These are phyloP conservation scores for Myodes glareolus DNA, from an alignment of 2,113 vertebrate genomes.

Conservation along the genomic window DNA sequence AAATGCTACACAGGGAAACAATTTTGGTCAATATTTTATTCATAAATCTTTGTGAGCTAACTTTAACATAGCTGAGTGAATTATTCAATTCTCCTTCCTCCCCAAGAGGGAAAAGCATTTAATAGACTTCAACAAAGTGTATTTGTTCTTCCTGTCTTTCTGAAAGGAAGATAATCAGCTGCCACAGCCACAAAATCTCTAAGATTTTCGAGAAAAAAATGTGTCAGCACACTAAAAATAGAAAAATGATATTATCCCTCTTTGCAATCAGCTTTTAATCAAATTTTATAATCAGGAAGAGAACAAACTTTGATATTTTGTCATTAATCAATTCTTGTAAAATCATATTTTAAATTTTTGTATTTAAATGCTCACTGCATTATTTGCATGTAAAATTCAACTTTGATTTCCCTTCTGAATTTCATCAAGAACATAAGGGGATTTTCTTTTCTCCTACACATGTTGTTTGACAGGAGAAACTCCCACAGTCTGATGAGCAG, in stretches of 20 bases:
- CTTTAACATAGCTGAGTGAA: constrained; percentile 25
- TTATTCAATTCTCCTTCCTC: constrained; percentile 24
- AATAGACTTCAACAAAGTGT: constrained; percentile 35
- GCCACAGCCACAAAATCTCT: not conserved
- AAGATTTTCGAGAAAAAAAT: not conserved
- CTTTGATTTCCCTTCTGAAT: constrained; percentile 37
- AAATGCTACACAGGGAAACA: constrained; percentile 41
- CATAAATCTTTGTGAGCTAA: not conserved
- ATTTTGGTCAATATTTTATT: constrained; percentile 59
- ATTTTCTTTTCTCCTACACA: constrained; percentile 30
- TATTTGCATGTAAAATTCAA: constrained; percentile 41
- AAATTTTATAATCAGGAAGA: constrained; percentile 38
- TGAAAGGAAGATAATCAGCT: constrained; percentile 46
- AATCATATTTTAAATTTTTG: not conserved
- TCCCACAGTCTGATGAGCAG: constrained; percentile 41
- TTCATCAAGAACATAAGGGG: constrained; percentile 21
- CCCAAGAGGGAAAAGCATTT: not conserved
- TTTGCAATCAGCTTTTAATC: not conserved
- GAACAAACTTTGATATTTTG: constrained; percentile 38
- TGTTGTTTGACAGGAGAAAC: constrained; percentile 54
- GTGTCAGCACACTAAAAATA: not conserved
- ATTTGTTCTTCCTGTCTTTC: constrained; percentile 22
- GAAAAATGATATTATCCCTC: not conserved
- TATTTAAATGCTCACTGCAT: constrained; percentile 39
- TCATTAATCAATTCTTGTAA: not conserved